Percentiles rank a stretch among this genome's conserved stretches.
Evolutionary conservation across 2,888 invertebrate species (phyloP).

Genomic region (Drosophila melanocephala): DNA sequence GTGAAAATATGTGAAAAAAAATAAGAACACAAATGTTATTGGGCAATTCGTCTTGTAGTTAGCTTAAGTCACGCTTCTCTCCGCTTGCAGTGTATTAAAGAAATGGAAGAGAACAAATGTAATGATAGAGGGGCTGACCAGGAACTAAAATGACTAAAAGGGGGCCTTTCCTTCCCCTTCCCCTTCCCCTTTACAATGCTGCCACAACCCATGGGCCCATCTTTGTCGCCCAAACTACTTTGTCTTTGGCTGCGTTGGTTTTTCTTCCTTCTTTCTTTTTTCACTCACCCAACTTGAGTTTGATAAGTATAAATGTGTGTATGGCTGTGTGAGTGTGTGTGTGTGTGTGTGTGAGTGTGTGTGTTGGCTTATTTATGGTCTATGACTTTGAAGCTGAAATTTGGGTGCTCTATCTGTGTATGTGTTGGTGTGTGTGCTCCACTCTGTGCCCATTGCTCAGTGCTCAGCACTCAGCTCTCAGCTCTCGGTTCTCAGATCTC

Average conservation of each 20-base stretch:
- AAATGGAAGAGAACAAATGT: conserved; percentile 27
- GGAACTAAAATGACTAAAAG: conserved; percentile 13
- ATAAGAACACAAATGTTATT: background rate
- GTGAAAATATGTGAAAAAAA: background rate
- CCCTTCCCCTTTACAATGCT: background rate
- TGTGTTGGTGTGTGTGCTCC: background rate
- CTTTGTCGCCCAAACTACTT: conserved; percentile 58
- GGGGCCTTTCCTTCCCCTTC: no score
- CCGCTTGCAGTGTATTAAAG: conserved; percentile 37
- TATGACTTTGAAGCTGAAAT: conserved; percentile 47
- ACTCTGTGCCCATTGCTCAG: conserved; percentile 5
- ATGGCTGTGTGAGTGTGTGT: conserved; percentile 30
- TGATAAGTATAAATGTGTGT: conserved; percentile 44
- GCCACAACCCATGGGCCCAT: conserved; percentile 17
- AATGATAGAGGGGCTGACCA: conserved; percentile 30
- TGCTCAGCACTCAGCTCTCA: conserved; percentile 11
- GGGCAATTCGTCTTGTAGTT: background rate
- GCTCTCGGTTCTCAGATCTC: conserved; percentile 6
- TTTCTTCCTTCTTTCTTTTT: conserved; percentile 13
- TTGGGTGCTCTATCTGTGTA: conserved; percentile 21
- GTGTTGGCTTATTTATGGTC: conserved; percentile 71
- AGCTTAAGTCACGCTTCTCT: background rate
- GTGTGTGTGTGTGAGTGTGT: conserved; percentile 28
- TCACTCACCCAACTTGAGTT: conserved; percentile 14
- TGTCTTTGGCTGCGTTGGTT: conserved; percentile 43